phyloP scores from a whole-genome alignment of 2,888 invertebrate genomes.

The Podotricha telesiphe region DNA sequence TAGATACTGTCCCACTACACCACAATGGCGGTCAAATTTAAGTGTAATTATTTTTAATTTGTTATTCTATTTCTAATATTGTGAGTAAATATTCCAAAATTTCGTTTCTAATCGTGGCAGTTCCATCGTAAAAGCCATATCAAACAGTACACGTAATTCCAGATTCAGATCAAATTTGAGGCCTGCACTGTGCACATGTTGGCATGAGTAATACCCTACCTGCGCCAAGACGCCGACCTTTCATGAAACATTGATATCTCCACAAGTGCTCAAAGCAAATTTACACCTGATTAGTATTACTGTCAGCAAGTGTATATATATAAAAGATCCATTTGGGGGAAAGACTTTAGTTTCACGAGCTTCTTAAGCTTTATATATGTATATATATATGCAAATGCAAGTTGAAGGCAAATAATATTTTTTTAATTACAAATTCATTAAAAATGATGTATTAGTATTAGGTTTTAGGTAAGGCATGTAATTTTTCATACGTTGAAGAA shows the following conservation, averaged over 20 bases:
- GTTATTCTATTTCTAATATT: not conserved
- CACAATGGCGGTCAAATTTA: not conserved
- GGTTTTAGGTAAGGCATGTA: no score
- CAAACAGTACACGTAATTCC: not conserved
- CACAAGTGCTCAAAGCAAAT: not conserved
- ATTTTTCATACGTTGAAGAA: no score
- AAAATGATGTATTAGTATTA: no score
- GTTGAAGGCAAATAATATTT: no score
- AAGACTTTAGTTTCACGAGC: no score
- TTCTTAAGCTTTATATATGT: no score
- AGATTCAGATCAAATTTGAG: conserved; percentile 32
- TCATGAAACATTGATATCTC: conserved; percentile 37
- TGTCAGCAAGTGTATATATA: not conserved
- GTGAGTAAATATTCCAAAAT: not conserved
- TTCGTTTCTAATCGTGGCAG: not conserved
- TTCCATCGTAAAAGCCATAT: conserved; percentile 6
- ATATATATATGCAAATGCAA: no score
- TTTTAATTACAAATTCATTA: no score
- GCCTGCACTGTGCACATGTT: conserved; percentile 37
- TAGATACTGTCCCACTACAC: no score
- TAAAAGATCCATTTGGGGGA: no score
- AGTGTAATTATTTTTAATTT: not conserved
- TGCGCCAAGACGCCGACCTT: conserved; percentile 52
- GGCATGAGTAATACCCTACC: conserved; percentile 50
- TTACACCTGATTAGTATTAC: conserved; percentile 6